Evolutionary conservation across 2,797 vertebrate genomes (phyloP).

Genomic region (Leuciscus waleckii): DNA sequence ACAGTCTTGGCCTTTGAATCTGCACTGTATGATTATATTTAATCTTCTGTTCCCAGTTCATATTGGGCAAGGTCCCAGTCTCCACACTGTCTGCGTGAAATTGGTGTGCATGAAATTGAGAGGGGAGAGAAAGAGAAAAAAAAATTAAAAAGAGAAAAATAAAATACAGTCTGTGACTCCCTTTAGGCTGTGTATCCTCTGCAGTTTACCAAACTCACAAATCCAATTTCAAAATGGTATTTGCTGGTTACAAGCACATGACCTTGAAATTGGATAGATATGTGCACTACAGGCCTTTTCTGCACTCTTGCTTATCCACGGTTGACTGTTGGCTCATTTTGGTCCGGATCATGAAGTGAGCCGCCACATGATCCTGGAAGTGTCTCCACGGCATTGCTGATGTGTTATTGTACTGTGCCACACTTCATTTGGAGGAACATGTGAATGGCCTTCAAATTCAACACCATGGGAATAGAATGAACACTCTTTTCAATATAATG

Average conservation of each 20-base stretch:
- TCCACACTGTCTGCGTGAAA: slow-evolving; percentile 42
- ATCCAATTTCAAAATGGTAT: slow-evolving; percentile 55
- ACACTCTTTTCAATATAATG: neutral
- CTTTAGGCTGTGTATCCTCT: slow-evolving; percentile 50
- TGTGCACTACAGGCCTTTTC: slow-evolving; percentile 44
- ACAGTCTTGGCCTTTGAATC: slow-evolving; percentile 34
- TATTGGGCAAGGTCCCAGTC: slow-evolving; percentile 39
- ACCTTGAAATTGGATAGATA: slow-evolving; percentile 62
- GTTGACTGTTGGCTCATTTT: slow-evolving; percentile 46
- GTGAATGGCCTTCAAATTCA: slow-evolving; percentile 8
- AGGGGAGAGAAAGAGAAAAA: neutral
- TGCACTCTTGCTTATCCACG: slow-evolving; percentile 42
- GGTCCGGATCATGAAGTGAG: slow-evolving; percentile 34
- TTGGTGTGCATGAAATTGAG: slow-evolving; percentile 58
- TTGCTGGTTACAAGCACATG: slow-evolving; percentile 58
- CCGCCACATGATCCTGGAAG: slow-evolving; percentile 13
- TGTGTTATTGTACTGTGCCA: slow-evolving; percentile 12
- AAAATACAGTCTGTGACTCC: slow-evolving; percentile 21
- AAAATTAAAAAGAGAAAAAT: neutral
- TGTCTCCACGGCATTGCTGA: slow-evolving; percentile 1
- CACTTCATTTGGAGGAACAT: slow-evolving; percentile 7
- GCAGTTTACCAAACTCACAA: slow-evolving; percentile 58
- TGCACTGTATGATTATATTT: slow-evolving; percentile 48
- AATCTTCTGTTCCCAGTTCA: slow-evolving; percentile 48
- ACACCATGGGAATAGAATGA: neutral